Evolutionary conservation across 1,140 invertebrate genomes (phyloP).

Genomic region (Pomacea maculata): DNA sequence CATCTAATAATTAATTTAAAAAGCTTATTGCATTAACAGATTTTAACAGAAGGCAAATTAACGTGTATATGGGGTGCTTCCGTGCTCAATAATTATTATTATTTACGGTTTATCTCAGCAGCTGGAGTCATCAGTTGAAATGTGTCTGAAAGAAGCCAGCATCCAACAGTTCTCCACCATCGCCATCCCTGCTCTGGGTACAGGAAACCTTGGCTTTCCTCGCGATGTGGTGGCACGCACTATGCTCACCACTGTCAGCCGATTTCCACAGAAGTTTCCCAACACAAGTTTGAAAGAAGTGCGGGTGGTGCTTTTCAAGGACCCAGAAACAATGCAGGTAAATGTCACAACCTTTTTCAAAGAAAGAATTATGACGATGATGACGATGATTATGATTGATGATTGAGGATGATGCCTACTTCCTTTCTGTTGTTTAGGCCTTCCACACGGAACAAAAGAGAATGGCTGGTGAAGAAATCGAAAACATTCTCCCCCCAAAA

Average conservation of each 20-base stretch:
- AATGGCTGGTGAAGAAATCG: too few species aligned
- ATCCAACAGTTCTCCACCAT: constrained; percentile 18
- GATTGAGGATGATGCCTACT: too few species aligned
- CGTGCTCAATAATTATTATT: too few species aligned
- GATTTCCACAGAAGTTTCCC: constrained; percentile 18
- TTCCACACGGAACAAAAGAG: too few species aligned
- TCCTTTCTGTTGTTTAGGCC: too few species aligned
- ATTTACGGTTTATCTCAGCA: background rate
- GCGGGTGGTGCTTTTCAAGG: constrained; percentile 23
- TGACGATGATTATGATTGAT: too few species aligned
- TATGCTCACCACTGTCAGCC: constrained; percentile 26
- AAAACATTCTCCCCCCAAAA: too few species aligned
- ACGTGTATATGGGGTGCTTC: too few species aligned
- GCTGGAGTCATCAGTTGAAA: background rate
- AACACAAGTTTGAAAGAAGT: constrained; percentile 14
- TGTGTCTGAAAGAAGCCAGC: constrained; percentile 16
- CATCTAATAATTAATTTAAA: too few species aligned
- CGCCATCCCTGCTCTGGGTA: constrained; percentile 48
- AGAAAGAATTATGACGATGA: too few species aligned
- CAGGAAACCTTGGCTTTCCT: constrained; percentile 43
- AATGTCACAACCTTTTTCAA: background rate
- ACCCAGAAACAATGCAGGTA: constrained; percentile 21
- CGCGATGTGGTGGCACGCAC: constrained; percentile 32
- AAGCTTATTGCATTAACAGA: too few species aligned
- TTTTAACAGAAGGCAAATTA: too few species aligned